These are phyloP conservation scores for Cyprinodon brontotheroides DNA, from an alignment of 2,113 vertebrate species.

Conservation along the genomic window DNA sequence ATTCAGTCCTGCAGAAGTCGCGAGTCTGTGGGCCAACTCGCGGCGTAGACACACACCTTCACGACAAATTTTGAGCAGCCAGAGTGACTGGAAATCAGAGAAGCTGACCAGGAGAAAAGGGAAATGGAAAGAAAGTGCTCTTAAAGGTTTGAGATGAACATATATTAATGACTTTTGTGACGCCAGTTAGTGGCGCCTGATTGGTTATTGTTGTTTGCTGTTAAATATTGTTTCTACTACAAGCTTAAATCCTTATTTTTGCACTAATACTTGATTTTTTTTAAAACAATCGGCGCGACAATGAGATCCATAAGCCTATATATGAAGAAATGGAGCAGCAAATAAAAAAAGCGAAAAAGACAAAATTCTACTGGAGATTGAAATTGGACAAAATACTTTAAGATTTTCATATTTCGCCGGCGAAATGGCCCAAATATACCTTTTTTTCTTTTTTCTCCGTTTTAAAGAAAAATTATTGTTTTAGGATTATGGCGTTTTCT, in stretches of 20 bases:
- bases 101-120: conserved; percentile 87
- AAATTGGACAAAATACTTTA: not conserved
- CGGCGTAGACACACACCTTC: no score
- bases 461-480: no score
- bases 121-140: conserved; percentile 87
- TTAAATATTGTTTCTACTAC: not conserved
- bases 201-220: not conserved
- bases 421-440: no score
- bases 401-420: not conserved
- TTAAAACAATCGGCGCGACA: conserved; percentile 80
- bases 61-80: conserved; percentile 89
- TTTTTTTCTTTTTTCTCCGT: no score
- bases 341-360: conserved; percentile 92
- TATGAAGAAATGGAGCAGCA: conserved; percentile 96
- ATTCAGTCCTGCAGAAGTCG: conserved; percentile 82
- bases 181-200: no score
- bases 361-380: conserved; percentile 87
- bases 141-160: conserved; percentile 79
- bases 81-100: conserved; percentile 88
- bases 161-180: not conserved
- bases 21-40: conserved; percentile 89
- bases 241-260: not conserved
- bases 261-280: no score
- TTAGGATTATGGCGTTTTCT: conserved; percentile 85
- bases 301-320: conserved; percentile 90